These are phyloP conservation scores for Alloscopus bannaensis DNA, from an alignment of 2,888 invertebrate species.

Conservation along the genomic window DNA sequence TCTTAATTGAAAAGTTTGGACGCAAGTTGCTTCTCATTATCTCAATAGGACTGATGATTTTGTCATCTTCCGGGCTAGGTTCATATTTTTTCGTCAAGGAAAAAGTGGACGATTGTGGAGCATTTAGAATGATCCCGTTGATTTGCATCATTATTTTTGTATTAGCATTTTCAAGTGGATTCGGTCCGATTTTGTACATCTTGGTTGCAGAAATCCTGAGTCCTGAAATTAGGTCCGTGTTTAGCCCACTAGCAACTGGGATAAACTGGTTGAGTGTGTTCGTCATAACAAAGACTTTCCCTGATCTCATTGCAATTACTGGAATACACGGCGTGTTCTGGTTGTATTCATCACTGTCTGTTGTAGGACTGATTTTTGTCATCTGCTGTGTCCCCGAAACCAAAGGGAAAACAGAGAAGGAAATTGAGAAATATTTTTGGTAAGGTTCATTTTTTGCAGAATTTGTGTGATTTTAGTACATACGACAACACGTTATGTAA, in stretches of 20 bases:
- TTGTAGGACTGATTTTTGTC: conserved; percentile 65
- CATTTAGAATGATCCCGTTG: conserved; percentile 64
- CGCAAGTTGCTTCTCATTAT: conserved; percentile 64
- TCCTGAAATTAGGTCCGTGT: conserved; percentile 57
- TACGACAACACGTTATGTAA: no score
- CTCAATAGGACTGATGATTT: conserved; percentile 59
- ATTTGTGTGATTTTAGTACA: no score
- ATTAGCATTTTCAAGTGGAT: conserved; percentile 65
- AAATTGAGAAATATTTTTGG: conserved; percentile 66
- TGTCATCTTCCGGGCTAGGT: conserved; percentile 63
- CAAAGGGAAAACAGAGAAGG: conserved; percentile 66
- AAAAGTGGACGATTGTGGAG: conserved; percentile 34
- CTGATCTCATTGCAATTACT: conserved; percentile 63
- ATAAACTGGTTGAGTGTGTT: conserved; percentile 71
- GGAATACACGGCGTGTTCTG: conserved; percentile 67
- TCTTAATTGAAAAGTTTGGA: conserved; percentile 69
- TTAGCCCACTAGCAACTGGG: conserved; percentile 66
- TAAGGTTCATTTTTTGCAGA: no score
- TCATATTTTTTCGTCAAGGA: conserved; percentile 68
- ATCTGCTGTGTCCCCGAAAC: conserved; percentile 69
- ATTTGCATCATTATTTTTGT: conserved; percentile 65
- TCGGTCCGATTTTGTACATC: conserved; percentile 68
- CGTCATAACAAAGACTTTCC: conserved; percentile 68
- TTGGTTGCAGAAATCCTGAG: conserved; percentile 70
- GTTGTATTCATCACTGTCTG: conserved; percentile 57